Base-by-base conservation (phyloP, 1,140 invertebrate species). In the Chrysomallon squamiferum region DNA sequence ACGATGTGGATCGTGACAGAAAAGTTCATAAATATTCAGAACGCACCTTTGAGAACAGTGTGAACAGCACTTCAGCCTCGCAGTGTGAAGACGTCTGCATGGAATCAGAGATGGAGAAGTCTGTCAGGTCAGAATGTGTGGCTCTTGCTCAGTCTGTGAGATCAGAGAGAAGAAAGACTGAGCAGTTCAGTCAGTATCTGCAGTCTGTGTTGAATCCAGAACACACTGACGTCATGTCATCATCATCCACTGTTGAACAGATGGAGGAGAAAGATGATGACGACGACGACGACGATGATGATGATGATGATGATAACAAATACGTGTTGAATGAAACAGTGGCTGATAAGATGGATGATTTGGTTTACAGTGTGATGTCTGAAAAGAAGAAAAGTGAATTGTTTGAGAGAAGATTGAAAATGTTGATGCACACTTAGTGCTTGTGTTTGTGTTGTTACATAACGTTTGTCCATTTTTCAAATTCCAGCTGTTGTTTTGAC, bases 181-280 rank as follows among this genome's bases (percentile, higher is more conserved):
- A 65, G 33, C 58, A 68, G 47, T 71, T 69, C 58, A 64, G 71
- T 30, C 30, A 58, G 32, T 71, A 68, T 50, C 58, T 71, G 27
- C n/a, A 71, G 49, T 66, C 60, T 60, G 45, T 63, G 13, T 54
- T 64, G 32, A 22, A 33, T 27, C 41, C 49, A 18, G 25, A n/a
- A 25, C 54, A 65, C 27, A 35, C 41, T 33, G 43, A 43, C 11
- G 45, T 27, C 59, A 27, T 15, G n/a, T n/a, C 33, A 22, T 38
- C 59, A 35, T n/a, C 18, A 5, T 35, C 32, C 59, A 52, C 35
- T 43, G 29, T 58, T 20, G 47, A 22, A 20, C 41, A 65, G 5
- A 45, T 18, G 11, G n/a, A 43, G 25, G 47, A 62, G 47, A 50
- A 57, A 58, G 41, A 33, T 13, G 13, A 33, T 45, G 54, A 45